Conservation (phyloP, 2,113 vertebrate species). For the Sturnira hondurensis region DNA sequence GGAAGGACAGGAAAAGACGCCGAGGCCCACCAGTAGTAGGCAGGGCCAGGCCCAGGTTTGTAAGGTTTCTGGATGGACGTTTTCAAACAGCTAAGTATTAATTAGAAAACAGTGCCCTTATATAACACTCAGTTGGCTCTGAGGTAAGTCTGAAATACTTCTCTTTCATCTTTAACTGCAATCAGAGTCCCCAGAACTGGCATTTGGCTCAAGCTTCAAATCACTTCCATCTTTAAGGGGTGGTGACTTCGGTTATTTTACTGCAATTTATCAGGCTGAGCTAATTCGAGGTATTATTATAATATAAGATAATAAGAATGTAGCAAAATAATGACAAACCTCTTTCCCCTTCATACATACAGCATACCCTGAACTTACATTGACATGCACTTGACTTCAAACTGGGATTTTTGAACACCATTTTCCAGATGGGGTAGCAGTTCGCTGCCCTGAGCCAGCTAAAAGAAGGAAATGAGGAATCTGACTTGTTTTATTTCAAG, state of each 20-base stretch:
- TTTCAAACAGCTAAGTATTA: constrained; percentile 14
- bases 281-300: background rate
- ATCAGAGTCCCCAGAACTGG: background rate
- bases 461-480: constrained; percentile 1
- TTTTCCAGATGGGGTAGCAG: constrained; percentile 13
- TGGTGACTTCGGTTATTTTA: background rate
- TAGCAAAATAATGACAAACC: background rate
- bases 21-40: background rate
- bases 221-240: background rate
- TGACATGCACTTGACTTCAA: background rate
- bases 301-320: background rate
- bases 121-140: background rate
- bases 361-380: background rate
- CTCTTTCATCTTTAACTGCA: background rate
- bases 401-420: background rate
- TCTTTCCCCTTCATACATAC: background rate
- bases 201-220: background rate
- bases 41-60: background rate
- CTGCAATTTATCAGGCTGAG: background rate
- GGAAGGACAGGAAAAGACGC: constrained; percentile 19
- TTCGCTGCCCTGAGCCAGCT: background rate
- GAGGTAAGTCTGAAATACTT: background rate
- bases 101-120: constrained; percentile 1
- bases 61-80: background rate
- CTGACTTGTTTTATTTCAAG: constrained; percentile 46